Evolutionary conservation across 2,888 invertebrate genomes (phyloP), one percentile per base, ranked within the genome.

Genomic region (Arge pagana): DNA sequence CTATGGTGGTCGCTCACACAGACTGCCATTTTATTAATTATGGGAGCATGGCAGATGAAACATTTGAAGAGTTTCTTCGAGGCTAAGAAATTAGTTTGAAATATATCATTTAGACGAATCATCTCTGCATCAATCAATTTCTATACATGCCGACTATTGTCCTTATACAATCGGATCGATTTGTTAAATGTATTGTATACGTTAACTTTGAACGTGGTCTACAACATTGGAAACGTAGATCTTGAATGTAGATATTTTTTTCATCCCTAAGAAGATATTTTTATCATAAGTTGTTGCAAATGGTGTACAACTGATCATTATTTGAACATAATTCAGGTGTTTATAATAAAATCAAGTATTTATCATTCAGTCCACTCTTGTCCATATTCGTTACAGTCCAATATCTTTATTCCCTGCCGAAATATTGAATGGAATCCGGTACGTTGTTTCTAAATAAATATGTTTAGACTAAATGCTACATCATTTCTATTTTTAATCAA

Each of bases 61-160:
- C 99, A 99, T 83, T 83, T 99, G 62, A 98, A 98, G 83, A 93
- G 93, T 70, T 99, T 99, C 85, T 99, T 99, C 72, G 97, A 99
- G 80, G 98, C 98, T 21, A 99, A 99, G 80, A 99, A 99, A 84
- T 83, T 99, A 73, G 96, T 96, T 40, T 92, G 86, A 83, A 31
- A 35, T 10, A 18, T 19, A 15, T 6, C 36, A 18, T 42, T 2
- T 0, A n/a, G 8, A 11, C 21, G 30, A 19, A 30, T 31, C 7
- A 42, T 42, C 28, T 2, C 8, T 10, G 2, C n/a, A 26, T 21
- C 30, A 21, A n/a, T 30, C 30, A 13, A 31, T 30, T 11, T 33
- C 18, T 16, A 15, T 15, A 30, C 30, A 18, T 19, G 19, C 26
- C 19, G 33, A 33, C 11, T 31, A 11, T 1, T 6, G 13, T 26